Evolutionary conservation across 2,113 vertebrate species (phyloP), one percentile per base, ranked within the genome.

Genomic region (Alligator sinensis): DNA sequence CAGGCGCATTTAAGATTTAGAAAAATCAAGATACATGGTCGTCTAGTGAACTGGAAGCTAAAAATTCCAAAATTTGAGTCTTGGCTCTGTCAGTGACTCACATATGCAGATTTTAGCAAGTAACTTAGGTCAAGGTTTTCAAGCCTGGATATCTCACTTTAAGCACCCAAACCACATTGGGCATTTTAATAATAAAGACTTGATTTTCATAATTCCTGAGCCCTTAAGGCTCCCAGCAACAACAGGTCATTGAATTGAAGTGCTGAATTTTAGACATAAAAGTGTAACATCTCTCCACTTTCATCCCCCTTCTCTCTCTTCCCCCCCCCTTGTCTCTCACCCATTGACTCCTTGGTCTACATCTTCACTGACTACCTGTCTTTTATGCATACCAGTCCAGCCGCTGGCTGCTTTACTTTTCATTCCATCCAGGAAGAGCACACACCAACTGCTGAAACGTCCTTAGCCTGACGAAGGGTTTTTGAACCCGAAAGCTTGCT

Each of bases 51-150:
- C 11, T 64, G 74, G 88, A 28, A 90, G 66, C 14, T 74, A 38
- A 30, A 24, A 4, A 58, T n/a, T 88, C 64, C 22, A 27, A 22
- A 10, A 16, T 87, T 87, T 59, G 57, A 59, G 64, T 12, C 27
- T 38, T 11, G 55, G 5, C 47, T 75, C 38, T 55, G 4, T 7
- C 80, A 58, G 62, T 22, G 34, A 68, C 60, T 88, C 22, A 38
- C 21, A 17, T 15, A 2, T 70, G 57, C 63, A 24, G 13, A 47
- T 25, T 70, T 58, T 18, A 85, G 55, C 10, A 86, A 90, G 38
- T 30, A 80, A 28, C 88, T 76, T 88, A 90, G 22, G 28, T 68
- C 79, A 89, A 83, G 87, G 58, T 74, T 91, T 91, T 83, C 60
- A 83, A 83, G 63, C 2, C 16, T 13, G 58, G 61, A 84, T 89